Conservation (phyloP, 2,888 invertebrate genomes). For the Margaritifera margaritifera region DNA sequence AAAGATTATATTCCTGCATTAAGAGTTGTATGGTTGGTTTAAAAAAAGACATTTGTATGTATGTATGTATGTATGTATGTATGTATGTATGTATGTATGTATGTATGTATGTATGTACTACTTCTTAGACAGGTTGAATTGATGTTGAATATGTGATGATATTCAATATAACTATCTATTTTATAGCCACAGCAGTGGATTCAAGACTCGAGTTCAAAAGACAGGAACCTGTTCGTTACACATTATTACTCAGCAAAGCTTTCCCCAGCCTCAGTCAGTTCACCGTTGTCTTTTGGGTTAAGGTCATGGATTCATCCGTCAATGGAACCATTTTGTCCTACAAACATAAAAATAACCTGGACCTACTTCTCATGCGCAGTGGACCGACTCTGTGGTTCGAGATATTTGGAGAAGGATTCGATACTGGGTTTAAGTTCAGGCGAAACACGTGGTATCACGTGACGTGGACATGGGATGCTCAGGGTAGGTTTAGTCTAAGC, state of each 20-base stretch:
- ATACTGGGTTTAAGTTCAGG: constrained; percentile 50
- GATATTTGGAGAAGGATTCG: constrained; percentile 45
- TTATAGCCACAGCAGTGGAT: constrained; percentile 66
- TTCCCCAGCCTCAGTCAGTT: constrained; percentile 65
- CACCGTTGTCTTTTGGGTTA: constrained; percentile 69
- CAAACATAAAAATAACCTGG: constrained; percentile 43
- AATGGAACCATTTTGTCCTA: constrained; percentile 65
- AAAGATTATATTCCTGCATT: no score
- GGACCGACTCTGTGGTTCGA: constrained; percentile 57
- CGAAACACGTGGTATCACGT: constrained; percentile 63
- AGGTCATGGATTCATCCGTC: constrained; percentile 35
- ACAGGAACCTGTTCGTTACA: constrained; percentile 57
- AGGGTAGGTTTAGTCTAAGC: constrained; percentile 35
- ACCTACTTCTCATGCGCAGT: constrained; percentile 57
- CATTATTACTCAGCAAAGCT: constrained; percentile 63
- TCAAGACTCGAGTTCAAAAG: constrained; percentile 64
- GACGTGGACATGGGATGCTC: constrained; percentile 64
- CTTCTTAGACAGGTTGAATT: no score
- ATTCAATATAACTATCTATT: neutral
- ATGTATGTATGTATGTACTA: neutral
- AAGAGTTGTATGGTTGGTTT: no score
- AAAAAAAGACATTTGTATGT: no score
- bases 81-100: neutral
- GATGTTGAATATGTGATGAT: neutral
- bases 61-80: neutral